Percentiles rank a stretch among this genome's conserved stretches.
Evolutionary conservation across 1,140 invertebrate species (phyloP).

Genomic region (Pachyrhynchus sulphureomaculatus): DNA sequence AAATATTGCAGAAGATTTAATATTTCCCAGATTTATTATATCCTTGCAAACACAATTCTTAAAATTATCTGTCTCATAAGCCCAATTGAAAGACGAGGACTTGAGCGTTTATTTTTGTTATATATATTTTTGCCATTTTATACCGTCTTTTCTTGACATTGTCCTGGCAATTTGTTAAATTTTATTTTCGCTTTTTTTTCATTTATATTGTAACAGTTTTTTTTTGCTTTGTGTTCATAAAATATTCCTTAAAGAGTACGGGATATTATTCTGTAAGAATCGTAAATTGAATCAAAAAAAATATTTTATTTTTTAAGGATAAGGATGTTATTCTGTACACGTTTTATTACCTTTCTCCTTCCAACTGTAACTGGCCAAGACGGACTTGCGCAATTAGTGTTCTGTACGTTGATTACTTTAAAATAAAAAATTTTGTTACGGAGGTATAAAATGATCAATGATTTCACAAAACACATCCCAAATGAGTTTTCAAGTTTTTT

Average conservation of each 20-base stretch:
- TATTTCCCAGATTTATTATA: slow-evolving; percentile 19
- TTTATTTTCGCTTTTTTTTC: background rate
- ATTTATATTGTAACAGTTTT: background rate
- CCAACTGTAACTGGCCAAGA: too few relatives aligned
- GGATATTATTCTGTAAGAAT: background rate
- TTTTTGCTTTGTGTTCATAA: background rate
- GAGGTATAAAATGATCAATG: too few relatives aligned
- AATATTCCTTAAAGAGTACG: background rate
- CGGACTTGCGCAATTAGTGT: too few relatives aligned
- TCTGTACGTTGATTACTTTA: too few relatives aligned
- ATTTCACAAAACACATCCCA: too few relatives aligned
- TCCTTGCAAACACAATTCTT: slow-evolving; percentile 12
- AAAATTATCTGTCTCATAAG: slow-evolving; percentile 18
- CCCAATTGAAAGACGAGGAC: slow-evolving; percentile 9
- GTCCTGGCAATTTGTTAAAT: background rate
- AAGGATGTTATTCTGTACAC: too few relatives aligned
- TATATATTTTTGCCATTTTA: slow-evolving; percentile 6
- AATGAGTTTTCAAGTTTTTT: too few relatives aligned
- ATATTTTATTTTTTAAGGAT: too few relatives aligned
- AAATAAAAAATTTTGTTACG: too few relatives aligned
- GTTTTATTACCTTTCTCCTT: too few relatives aligned
- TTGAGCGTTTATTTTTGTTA: background rate
- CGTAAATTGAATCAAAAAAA: too few relatives aligned
- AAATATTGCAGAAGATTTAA: slow-evolving; percentile 23
- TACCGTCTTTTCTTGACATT: background rate